Evolutionary conservation across 2,888 invertebrate species (phyloP).

Genomic region (Lasioglossum marginatum): DNA sequence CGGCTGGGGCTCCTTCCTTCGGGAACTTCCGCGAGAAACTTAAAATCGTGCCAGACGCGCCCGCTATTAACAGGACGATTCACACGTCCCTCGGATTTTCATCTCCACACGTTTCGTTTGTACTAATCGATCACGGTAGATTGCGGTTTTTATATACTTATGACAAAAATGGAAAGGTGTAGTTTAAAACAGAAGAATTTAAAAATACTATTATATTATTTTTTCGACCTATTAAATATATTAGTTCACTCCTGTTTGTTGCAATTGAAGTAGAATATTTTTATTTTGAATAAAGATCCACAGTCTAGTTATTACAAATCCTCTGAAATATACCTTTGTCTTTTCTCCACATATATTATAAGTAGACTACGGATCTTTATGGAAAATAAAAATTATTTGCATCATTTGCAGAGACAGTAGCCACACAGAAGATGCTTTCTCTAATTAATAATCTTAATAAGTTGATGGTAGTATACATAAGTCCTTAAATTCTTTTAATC

Average conservation of each 20-base stretch:
- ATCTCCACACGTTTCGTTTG: not conserved
- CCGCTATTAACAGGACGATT: not conserved
- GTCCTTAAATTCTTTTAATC: not conserved
- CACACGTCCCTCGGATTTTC: not conserved
- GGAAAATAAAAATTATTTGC: not conserved
- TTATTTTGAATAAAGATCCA: too few relatives aligned
- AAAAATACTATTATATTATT: too few relatives aligned
- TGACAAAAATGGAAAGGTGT: too few relatives aligned
- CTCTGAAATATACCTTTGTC: too few relatives aligned
- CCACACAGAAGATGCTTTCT: not conserved
- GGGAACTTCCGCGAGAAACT: constrained; percentile 54
- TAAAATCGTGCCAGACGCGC: constrained; percentile 47
- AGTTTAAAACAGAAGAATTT: too few relatives aligned
- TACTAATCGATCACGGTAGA: not conserved
- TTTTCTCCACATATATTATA: too few relatives aligned
- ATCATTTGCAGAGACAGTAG: not conserved
- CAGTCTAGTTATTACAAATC: too few relatives aligned
- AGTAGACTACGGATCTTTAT: not conserved
- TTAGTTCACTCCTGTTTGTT: too few relatives aligned
- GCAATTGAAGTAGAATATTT: too few relatives aligned
- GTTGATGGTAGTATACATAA: not conserved
- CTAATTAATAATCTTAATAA: not conserved
- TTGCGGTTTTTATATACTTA: too few relatives aligned
- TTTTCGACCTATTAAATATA: too few relatives aligned
- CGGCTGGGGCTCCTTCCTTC: constrained; percentile 15